phyloP scores from a whole-genome alignment of 2,113 vertebrate genomes.

The Brachypodius melanocephalos region DNA sequence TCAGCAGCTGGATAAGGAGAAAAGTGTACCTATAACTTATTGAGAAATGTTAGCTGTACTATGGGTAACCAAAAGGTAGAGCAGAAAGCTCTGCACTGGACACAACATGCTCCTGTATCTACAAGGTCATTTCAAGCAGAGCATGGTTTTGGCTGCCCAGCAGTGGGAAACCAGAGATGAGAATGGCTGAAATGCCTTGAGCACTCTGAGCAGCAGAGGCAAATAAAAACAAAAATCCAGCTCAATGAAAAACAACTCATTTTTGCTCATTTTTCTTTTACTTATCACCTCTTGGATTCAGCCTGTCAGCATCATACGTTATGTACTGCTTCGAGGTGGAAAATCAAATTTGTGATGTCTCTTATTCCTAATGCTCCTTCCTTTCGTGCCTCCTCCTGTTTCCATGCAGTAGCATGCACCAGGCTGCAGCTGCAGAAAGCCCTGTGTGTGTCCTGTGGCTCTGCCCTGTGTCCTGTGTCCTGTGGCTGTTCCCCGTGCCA shows the following conservation, averaged over 20 bases:
- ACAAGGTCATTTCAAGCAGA: neutral
- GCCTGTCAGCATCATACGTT: fast-evolving
- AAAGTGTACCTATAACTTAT: neutral
- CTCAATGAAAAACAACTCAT: neutral
- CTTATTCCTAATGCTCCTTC: neutral
- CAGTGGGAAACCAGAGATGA: neutral
- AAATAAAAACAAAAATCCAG: neutral
- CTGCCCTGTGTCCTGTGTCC: no score
- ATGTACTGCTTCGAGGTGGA: neutral
- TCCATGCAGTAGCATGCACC: fast-evolving
- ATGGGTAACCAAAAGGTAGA: neutral
- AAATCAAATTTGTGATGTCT: neutral
- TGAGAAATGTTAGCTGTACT: neutral
- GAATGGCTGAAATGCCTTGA: neutral
- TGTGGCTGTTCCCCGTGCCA: neutral
- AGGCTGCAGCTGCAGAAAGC: neutral
- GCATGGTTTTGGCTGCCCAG: neutral
- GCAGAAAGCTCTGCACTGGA: neutral
- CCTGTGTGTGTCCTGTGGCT: no score
- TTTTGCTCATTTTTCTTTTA: neutral
- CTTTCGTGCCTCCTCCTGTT: neutral
- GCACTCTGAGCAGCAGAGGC: neutral
- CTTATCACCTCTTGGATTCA: neutral
- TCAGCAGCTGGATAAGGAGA: neutral
- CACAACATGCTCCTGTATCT: neutral